Base-by-base conservation (phyloP, 1,140 invertebrate genomes). In the Scaptomyza pallida region DNA sequence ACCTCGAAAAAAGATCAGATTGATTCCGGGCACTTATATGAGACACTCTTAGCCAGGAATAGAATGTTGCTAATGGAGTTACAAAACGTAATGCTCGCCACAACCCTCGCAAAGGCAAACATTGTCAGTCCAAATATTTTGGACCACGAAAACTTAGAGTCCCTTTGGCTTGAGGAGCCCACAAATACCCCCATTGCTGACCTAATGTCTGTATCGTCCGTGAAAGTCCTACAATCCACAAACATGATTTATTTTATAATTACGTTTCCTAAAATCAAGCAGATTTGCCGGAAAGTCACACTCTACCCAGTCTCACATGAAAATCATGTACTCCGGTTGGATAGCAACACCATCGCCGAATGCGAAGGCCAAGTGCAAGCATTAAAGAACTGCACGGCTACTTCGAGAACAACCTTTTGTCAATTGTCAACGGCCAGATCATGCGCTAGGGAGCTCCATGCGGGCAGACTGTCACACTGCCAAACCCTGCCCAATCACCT, bases 1-100 rank as follows among this genome's bases (percentile, higher is more conserved):
- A 21, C 43, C 8, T 35, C 13, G 33, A 48, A 26, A n/a, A 48
- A 26, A 8, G 21, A 26, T 8, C 52, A 71, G 37, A 15, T 63
- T 9, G 60, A 62, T 35, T 55, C 51, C 26, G 23, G 43, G n/a
- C 23, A 70, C 12, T 43, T 62, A n/a, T n/a, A n/a, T n/a, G n/a
- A n/a, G n/a, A n/a, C n/a, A n/a, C n/a, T n/a, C n/a, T n/a, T n/a
- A n/a, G n/a, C 51, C 9, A 21, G 23, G 26, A 63, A 71, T 23
- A 57, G 1, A 23, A 23, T 23, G 21, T 5, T 23, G 21, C 21
- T 23, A 23, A 23, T 23, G 21, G 21, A 23, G 5, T 23, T 23
- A 5, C 21, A 23, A 23, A 23, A 23, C 21, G 5, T 23, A 23
- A 23, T 23, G 21, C 21, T 23, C 21, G 21, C 21, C 21, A 23